phyloP scores from a whole-genome alignment of 92 coral and sea anemone species.

The Parazoanthus darwini region DNA sequence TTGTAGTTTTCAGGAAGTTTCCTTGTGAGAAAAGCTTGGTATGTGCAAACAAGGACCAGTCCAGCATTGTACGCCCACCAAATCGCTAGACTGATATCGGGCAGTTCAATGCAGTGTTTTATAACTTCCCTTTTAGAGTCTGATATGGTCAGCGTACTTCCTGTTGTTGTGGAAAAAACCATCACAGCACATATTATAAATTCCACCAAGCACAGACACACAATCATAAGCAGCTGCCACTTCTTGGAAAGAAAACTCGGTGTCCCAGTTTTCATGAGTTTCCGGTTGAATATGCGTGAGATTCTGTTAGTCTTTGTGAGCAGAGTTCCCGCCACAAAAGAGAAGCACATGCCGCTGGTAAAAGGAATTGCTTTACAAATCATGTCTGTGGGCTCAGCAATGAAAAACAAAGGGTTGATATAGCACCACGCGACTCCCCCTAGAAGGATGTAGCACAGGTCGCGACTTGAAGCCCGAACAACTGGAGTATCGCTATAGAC shows the following conservation, averaged over 20 bases:
- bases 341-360: conserved; percentile 68
- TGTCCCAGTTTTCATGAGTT: conserved; percentile 73
- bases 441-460: conserved; percentile 77
- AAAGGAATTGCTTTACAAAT: conserved; percentile 68
- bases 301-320: conserved; percentile 88
- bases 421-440: conserved; percentile 83
- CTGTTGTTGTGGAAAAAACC: conserved; percentile 51
- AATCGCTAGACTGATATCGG: conserved; percentile 68
- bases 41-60: conserved; percentile 79
- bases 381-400: conserved; percentile 67
- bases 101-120: conserved; percentile 63
- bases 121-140: conserved; percentile 69
- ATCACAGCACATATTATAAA: conserved; percentile 57
- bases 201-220: conserved; percentile 66
- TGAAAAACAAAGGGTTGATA: conserved; percentile 59
- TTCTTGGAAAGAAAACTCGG: conserved; percentile 78
- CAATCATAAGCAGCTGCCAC: conserved; percentile 78
- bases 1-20: conserved; percentile 96
- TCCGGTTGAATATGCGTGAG: conserved; percentile 83
- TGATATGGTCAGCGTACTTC: conserved; percentile 62
- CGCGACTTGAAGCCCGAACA: conserved; percentile 88
- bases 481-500: conserved; percentile 81
- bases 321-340: conserved; percentile 84
- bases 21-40: conserved; percentile 87
- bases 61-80: conserved; percentile 92